Base-by-base conservation (phyloP, 1,140 invertebrate species). In the Uloborus diversus region DNA sequence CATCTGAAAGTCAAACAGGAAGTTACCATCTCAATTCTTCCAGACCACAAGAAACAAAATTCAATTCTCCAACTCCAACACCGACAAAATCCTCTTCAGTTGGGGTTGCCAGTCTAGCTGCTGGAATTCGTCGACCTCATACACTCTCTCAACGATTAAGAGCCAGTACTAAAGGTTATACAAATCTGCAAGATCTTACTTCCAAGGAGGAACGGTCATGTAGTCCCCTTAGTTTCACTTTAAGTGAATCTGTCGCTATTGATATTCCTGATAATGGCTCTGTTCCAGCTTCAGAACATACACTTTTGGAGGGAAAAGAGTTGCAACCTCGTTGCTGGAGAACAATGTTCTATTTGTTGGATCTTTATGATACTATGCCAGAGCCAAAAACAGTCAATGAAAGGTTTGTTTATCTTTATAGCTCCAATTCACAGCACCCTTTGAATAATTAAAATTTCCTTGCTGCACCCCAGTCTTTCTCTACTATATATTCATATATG, bases 351-450 rank as follows among this genome's bases (percentile, higher is more conserved):
- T 92, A 96, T 86, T 88, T 98, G 20, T 87, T 99, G 37, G 95
- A 98, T 84, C 87, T 98, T 25, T 98, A 99, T 85, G 94, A 95
- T 2, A 96, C 94, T 20, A 94, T 95, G 90, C 95, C 96, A 0
- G 96, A 97, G 85, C 94, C 94, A 0, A 97, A 97, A 86, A 97
- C 95, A 0, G 93, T 98, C 14, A 90, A 88, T 20, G 90, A 91
- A 81, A 87, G 69, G 68, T 80, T 82, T 28, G 49, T n/a, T n/a
- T n/a, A n/a, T n/a, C n/a, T n/a, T n/a, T n/a, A n/a, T n/a, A n/a
- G n/a, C n/a, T n/a, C n/a, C n/a, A n/a, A n/a, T n/a, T n/a, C n/a
- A n/a, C n/a, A n/a, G n/a, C n/a, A n/a, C n/a, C n/a, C n/a, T n/a
- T n/a, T n/a, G n/a, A n/a, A n/a, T n/a, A n/a, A n/a, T n/a, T n/a